Percentiles rank a stretch among this genome's conserved stretches.
phyloP scores from a whole-genome alignment of 2,888 invertebrate species.

The Syritta pipiens region DNA sequence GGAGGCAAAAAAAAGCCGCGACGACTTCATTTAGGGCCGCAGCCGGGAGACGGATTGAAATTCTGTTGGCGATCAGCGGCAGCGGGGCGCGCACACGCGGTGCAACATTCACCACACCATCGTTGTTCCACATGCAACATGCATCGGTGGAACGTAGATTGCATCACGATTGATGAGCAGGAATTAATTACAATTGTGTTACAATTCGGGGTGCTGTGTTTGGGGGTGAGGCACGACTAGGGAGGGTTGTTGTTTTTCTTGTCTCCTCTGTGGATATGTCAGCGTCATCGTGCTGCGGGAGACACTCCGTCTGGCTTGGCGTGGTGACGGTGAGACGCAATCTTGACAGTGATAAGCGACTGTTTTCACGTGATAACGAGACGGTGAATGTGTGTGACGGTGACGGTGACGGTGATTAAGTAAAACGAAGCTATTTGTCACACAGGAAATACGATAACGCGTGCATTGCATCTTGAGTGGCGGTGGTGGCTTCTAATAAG shows the following conservation, averaged over 20 bases:
- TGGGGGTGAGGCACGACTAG: conserved; percentile 17
- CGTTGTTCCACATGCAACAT: not conserved
- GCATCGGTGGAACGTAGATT: conserved; percentile 52
- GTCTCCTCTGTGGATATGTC: not conserved
- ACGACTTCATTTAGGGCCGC: conserved; percentile 42
- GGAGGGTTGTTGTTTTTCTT: not conserved
- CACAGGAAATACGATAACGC: conserved; percentile 11
- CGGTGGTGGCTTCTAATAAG: not conserved
- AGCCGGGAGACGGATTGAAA: conserved; percentile 34
- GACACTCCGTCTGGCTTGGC: conserved; percentile 60
- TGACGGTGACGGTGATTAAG: conserved; percentile 30
- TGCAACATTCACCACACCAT: not conserved
- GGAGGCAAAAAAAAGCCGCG: too few species aligned
- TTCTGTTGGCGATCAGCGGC: conserved; percentile 52
- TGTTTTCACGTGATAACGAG: conserved; percentile 37
- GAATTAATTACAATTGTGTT: conserved; percentile 63
- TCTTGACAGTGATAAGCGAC: conserved; percentile 55
- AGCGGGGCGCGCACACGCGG: conserved; percentile 46
- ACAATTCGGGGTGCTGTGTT: conserved; percentile 31
- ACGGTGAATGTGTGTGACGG: conserved; percentile 5
- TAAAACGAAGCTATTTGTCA: conserved; percentile 21
- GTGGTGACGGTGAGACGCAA: conserved; percentile 20
- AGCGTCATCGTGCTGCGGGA: not conserved
- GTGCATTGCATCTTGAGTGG: not conserved
- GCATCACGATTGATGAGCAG: conserved; percentile 59